Conservation (phyloP, 2,797 vertebrate genomes). For the Spondyliosoma cantharus region DNA sequence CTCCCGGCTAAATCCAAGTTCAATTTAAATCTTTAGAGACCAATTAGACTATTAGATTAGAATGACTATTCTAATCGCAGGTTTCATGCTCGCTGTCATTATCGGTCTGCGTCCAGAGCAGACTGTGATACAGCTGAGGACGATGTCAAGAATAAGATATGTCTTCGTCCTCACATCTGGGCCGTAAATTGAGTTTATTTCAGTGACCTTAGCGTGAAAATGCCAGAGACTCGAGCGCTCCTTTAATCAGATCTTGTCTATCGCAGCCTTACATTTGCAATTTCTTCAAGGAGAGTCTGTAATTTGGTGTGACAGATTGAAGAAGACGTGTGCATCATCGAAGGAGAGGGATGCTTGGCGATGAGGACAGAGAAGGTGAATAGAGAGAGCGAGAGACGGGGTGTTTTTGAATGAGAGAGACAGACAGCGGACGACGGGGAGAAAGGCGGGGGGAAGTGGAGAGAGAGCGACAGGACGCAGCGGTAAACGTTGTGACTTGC, state of each 20-base stretch:
- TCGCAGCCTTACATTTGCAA: constrained; percentile 34
- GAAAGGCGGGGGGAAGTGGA: constrained; percentile 1
- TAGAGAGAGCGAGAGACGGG: constrained; percentile 5
- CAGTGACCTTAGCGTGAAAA: constrained; percentile 40
- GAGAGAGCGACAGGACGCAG: constrained; percentile 26
- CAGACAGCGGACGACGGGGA: constrained; percentile 11
- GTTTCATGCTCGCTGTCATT: background rate
- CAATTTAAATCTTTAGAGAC: background rate
- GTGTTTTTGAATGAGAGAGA: constrained; percentile 21
- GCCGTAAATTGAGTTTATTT: background rate
- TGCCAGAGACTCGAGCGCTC: background rate
- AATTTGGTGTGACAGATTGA: constrained; percentile 55
- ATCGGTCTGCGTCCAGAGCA: background rate
- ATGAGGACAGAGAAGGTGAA: constrained; percentile 24
- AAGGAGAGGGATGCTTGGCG: background rate
- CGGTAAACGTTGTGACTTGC: constrained; percentile 61
- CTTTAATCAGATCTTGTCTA: constrained; percentile 45
- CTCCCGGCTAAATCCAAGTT: background rate
- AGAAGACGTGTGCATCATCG: constrained; percentile 34
- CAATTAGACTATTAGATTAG: background rate
- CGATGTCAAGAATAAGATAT: background rate
- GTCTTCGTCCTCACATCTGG: background rate
- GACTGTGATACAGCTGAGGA: constrained; percentile 6
- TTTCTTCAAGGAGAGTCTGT: constrained; percentile 37
- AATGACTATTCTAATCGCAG: background rate